Base-by-base conservation (phyloP, 37 sponge, comb jelly and placozoan species). In the Chondrilla cf. caribensis region DNA sequence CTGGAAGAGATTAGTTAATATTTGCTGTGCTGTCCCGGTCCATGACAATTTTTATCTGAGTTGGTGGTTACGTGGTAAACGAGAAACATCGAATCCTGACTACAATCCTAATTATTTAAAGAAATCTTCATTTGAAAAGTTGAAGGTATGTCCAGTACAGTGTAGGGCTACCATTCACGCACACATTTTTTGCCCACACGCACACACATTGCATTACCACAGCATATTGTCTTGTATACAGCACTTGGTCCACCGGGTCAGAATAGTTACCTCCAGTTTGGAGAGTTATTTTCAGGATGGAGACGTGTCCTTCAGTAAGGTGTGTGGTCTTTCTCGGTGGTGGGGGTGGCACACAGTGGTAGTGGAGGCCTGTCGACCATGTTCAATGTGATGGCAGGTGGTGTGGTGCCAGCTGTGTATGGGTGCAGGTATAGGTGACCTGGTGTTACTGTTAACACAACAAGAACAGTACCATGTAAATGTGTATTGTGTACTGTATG, bases 31-130 rank as follows among this genome's bases (percentile, higher is more conserved):
- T 0, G 70, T 89, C 18, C 83, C 86, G 4, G 44, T 77, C 37
- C 8, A 73, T 19, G 82, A 89, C 32, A 89, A 89, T 62, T 89
- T 85, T 58, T 89, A 89, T 40, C 58, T 86, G n/a, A 79, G 82
- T 60, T 84, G 84, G 84, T 86, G 22, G 29, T 32, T 85, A 39
- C 54, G 78, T 4, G 90, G 86, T 8, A 25, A 38, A 28, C 77
- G 58, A n/a, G 21, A 73, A 7, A 15, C 8, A 6, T 47, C 11
- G 11, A 11, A 47, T 47, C 84, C 88, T 6, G 32, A 72, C 5
- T 75, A 77, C 21, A 58, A 58, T 21, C 86, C 86, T 0, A 77
- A 73, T 8, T 89, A 82, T 79, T 68, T 89, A 9, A 81, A 54
- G 19, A 54, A 62, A 36, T 67, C 82, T 14, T 38, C 36, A 36